These are phyloP conservation scores for Incurvaria masculella DNA, from an alignment of 2,888 invertebrate species.

Conservation along the genomic window DNA sequence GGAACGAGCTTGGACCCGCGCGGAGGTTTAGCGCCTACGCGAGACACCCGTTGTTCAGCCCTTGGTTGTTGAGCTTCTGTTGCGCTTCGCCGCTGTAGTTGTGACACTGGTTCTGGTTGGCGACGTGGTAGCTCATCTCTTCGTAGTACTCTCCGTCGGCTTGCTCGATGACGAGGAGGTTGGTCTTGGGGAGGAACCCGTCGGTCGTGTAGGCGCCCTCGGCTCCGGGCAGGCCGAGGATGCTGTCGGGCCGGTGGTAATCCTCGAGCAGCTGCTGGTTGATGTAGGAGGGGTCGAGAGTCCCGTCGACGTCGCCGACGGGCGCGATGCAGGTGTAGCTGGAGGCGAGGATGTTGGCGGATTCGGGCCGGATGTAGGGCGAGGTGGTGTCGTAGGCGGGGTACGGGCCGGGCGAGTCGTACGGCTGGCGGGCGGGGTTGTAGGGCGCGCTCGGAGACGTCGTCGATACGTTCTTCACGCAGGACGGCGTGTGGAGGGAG, in stretches of 20 bases:
- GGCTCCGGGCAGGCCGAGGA: constrained; percentile 35
- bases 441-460: constrained; percentile 43
- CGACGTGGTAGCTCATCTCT: constrained; percentile 50
- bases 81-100: constrained; percentile 49
- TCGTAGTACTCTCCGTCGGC: constrained; percentile 50
- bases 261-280: constrained; percentile 41
- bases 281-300: constrained; percentile 39
- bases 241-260: constrained; percentile 45
- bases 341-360: constrained; percentile 46
- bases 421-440: constrained; percentile 39
- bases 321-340: constrained; percentile 45
- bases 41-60: constrained; percentile 62
- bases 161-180: constrained; percentile 52
- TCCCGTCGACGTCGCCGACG: constrained; percentile 39
- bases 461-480: constrained; percentile 54
- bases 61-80: constrained; percentile 47
- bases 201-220: constrained; percentile 38
- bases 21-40: constrained; percentile 37
- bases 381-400: constrained; percentile 42
- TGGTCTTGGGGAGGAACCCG: constrained; percentile 44
- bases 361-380: constrained; percentile 51
- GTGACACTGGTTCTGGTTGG: constrained; percentile 50
- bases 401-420: constrained; percentile 44
- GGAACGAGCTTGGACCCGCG: background rate
- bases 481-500: constrained; percentile 68